Evolutionary conservation across 37 sponge, comb jelly and placozoan genomes (phyloP), one percentile per base, ranked within the genome.

Genomic region (Cliona cf. orientalis): DNA sequence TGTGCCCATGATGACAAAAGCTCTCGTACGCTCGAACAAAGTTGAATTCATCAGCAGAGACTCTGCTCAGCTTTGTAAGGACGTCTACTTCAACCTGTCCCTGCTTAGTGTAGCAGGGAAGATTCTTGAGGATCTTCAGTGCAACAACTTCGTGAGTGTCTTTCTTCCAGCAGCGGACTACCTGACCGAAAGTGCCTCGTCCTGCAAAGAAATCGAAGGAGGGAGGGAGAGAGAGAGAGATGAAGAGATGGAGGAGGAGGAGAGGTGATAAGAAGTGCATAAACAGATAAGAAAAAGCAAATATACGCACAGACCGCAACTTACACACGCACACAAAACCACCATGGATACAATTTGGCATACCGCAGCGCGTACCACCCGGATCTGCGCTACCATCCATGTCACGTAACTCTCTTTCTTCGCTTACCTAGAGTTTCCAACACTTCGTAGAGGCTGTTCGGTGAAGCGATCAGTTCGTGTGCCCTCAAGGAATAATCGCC

Each of bases 171-270:
- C 88, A 86, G 66, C 89, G 91, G 26, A 94, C 53, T n/a, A 97
- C 98, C 60, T 95, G 98, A 4, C 98, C 98, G 67, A 97, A 97
- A 1, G 98, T 97, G 2, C 98, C 98, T 35, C 86, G 67, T 23
- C 98, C 98, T 33, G 46, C 38, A 11, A 9, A 42, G 6, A 35
- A 9, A 36, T 67, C 17, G 4, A 37, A 67, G 7, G 11, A 32
- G 3, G 5, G 36, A 31, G 25, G 37, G 33, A n/a, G n/a, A n/a
- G n/a, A n/a, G n/a, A n/a, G n/a, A n/a, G n/a, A n/a, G n/a, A n/a
- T n/a, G n/a, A n/a, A n/a, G n/a, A n/a, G n/a, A n/a, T n/a, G n/a
- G n/a, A n/a, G n/a, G n/a, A n/a, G n/a, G n/a, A n/a, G n/a, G n/a
- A n/a, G n/a, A n/a, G n/a, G n/a, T n/a, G n/a, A n/a, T n/a, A n/a